Evolutionary conservation across 2,113 vertebrate species (phyloP).

Genomic region (Pycnonotus jocosus): DNA sequence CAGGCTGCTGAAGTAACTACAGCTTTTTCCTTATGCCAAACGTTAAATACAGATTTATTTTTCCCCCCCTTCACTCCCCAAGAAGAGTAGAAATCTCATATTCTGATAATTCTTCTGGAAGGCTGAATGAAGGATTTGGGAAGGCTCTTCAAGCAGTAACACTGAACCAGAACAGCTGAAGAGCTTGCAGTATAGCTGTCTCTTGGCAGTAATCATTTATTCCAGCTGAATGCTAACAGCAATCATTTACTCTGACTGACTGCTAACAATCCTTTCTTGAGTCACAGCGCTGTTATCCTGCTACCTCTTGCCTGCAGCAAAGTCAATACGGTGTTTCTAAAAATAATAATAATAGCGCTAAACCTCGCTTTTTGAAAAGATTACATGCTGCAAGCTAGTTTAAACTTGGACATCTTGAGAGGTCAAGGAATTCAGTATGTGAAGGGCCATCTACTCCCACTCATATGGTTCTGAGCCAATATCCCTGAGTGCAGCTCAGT

Average conservation of each 20-base stretch:
- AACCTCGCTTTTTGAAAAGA: not conserved
- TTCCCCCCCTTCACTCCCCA: not conserved
- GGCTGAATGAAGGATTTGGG: not conserved
- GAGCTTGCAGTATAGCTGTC: not conserved
- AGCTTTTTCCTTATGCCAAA: not conserved
- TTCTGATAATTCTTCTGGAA: not conserved
- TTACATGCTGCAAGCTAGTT: not conserved
- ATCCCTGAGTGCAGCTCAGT: not conserved
- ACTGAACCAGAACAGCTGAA: not conserved
- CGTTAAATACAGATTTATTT: not conserved
- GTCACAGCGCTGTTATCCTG: not conserved
- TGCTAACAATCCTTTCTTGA: not conserved
- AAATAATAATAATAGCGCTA: not conserved
- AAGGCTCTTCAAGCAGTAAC: not conserved
- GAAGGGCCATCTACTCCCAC: not conserved
- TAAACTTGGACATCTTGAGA: not conserved
- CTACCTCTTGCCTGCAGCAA: slow-evolving; percentile 2
- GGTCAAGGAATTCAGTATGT: not conserved
- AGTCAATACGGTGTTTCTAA: not conserved
- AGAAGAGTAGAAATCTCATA: not conserved
- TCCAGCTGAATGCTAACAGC: slow-evolving; percentile 21
- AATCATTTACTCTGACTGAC: slow-evolving; percentile 17
- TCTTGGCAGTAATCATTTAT: slow-evolving; percentile 24
- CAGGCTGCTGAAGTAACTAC: not conserved
- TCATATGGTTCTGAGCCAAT: not conserved